Evolutionary conservation across 2,888 invertebrate species (phyloP), one percentile per base, ranked within the genome.

Genomic region (Pilophorus perplexus): DNA sequence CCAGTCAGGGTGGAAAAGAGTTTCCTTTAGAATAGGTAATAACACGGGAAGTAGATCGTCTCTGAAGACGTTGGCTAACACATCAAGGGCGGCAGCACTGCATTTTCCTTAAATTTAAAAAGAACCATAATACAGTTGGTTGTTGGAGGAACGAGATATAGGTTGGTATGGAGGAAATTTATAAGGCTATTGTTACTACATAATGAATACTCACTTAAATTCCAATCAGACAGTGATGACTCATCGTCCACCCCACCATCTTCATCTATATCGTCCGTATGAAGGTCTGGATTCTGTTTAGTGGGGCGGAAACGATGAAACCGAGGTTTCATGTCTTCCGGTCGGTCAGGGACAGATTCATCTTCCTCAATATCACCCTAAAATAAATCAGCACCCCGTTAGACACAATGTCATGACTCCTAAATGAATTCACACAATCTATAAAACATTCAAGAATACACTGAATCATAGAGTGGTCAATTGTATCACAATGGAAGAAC

Each of bases 51-150:
- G 81, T 67, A 99, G 83, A 70, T 95, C 95, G 69, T 97, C 96
- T 48, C 90, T 86, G 77, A 98, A 99, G 33, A 99, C 97, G 78
- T 94, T 95, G 16, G 99, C 97, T 65, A 99, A 79, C 62, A 96
- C 93, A 79, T 99, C 99, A 62, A 99, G 81, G 0, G 97, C 98
- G 22, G 99, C 99, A 0, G 99, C 99, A 73, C 96, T 95, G 77
- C 99, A 99, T 80, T 99, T 97, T 74, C 96, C 73, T 73, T 46
- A 16, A 67, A 46, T 64, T 52, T 68, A 46, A 57, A 37, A 10
- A 27, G 16, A 16, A 18, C 10, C 3, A 5, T 44, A 48, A 33
- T 14, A 20, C 46, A 8, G 18, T 14, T 28, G 37, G n/a, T n/a
- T n/a, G n/a, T n/a, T n/a, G n/a, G n/a, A n/a, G n/a, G n/a, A n/a